A percentile compares a stretch with the other conserved stretches of the same genome.
phyloP scores from a whole-genome alignment of 2,888 invertebrate species.

The Agonopterix arenella region DNA sequence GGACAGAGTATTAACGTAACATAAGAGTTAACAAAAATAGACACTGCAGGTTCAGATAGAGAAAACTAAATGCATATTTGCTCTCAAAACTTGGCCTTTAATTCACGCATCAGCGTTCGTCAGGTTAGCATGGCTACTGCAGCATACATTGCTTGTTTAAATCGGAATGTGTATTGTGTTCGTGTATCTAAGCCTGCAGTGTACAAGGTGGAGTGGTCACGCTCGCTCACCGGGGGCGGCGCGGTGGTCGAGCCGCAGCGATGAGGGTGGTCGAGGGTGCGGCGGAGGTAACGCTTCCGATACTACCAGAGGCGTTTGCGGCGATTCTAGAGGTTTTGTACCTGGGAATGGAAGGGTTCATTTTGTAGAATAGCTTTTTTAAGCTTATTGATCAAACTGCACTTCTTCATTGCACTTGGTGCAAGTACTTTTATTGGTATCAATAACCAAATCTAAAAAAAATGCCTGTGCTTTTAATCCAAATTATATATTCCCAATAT shows the following conservation, averaged over 20 bases:
- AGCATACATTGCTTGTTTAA: slow-evolving; percentile 12
- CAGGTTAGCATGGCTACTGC: slow-evolving; percentile 2
- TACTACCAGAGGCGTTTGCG: slow-evolving; percentile 86
- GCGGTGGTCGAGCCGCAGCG: slow-evolving; percentile 73
- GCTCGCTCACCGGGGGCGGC: slow-evolving; percentile 76
- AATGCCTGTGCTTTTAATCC: too few relatives aligned
- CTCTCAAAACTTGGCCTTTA: neutral
- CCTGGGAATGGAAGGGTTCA: slow-evolving; percentile 36
- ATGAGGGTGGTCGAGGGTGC: slow-evolving; percentile 68
- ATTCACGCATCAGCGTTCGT: neutral
- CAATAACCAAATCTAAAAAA: too few relatives aligned
- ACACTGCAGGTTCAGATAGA: slow-evolving; percentile 62
- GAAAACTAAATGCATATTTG: slow-evolving; percentile 14
- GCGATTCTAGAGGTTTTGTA: slow-evolving; percentile 89
- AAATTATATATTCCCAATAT: too few relatives aligned
- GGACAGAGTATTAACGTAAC: slow-evolving; percentile 51
- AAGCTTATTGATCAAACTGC: too few relatives aligned
- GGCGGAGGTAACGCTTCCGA: slow-evolving; percentile 64
- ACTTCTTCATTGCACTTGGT: too few relatives aligned
- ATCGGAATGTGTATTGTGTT: slow-evolving; percentile 51
- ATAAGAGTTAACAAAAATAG: slow-evolving; percentile 36
- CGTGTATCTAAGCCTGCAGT: slow-evolving; percentile 57
- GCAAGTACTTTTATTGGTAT: too few relatives aligned
- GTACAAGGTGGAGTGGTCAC: slow-evolving; percentile 53
- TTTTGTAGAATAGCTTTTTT: neutral